Percentiles rank a stretch among this genome's conserved stretches.
Evolutionary conservation across 2,113 vertebrate species (phyloP).

Genomic region (Chrysemys picta): DNA sequence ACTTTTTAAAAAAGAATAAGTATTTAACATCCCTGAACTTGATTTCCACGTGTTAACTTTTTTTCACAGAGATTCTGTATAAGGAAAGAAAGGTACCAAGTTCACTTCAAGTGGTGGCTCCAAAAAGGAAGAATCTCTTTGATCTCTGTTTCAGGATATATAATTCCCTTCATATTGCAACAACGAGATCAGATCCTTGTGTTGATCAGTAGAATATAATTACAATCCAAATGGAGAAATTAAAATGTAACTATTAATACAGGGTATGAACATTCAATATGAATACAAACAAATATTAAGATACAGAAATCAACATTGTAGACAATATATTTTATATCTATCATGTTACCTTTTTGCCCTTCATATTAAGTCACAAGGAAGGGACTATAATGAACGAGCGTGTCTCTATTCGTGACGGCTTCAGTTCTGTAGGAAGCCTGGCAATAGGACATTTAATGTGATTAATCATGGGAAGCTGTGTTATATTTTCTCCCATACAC

Average conservation of each 20-base stretch:
- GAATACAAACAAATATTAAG: slow-evolving; percentile 49
- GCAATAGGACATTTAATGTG: slow-evolving; percentile 72
- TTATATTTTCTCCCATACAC: slow-evolving; percentile 39
- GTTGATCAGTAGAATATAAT: neutral
- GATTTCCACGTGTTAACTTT: neutral
- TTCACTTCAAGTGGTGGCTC: neutral
- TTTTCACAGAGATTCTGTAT: neutral
- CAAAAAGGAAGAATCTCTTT: neutral
- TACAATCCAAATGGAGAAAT: neutral
- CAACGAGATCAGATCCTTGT: fast-evolving
- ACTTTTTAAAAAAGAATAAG: fast-evolving
- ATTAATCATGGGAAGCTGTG: slow-evolving; percentile 56
- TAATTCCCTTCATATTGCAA: neutral
- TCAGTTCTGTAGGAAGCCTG: slow-evolving; percentile 56
- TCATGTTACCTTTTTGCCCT: slow-evolving; percentile 78
- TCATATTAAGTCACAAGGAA: slow-evolving; percentile 76
- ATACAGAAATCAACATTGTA: slow-evolving; percentile 69
- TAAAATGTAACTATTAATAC: slow-evolving; percentile 43
- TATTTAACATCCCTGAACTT: neutral
- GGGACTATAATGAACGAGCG: slow-evolving; percentile 69
- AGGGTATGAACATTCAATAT: neutral
- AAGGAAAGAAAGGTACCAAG: neutral
- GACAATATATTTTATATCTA: slow-evolving; percentile 78
- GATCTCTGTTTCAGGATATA: neutral
- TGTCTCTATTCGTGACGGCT: slow-evolving; percentile 56